Base-by-base conservation (phyloP, 64 coral and sea anemone species). In the Cladopsammia gracilis region DNA sequence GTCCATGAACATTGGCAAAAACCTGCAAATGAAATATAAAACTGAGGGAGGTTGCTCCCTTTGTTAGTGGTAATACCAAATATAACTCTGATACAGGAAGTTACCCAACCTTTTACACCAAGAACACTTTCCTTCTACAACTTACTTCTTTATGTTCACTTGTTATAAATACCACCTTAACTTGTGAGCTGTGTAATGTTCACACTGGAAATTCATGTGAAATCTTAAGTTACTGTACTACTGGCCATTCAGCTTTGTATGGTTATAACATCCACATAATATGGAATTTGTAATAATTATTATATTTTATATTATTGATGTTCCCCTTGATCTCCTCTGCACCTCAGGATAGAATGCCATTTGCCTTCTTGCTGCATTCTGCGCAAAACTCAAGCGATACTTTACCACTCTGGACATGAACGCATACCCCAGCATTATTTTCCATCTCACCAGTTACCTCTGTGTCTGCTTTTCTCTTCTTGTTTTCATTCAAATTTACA, bases 311-410 rank as follows among this genome's bases (percentile, higher is more conserved):
- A 73, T 43, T 18, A 16, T 7, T 58, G 46, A 7, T 78, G 46
- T 68, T 64, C 52, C 52, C 70, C 11, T 45, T 57, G 25, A 58
- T 0, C 14, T 20, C 10, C 19, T 10, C 3, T 15, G 72, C 25
- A 47, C n/a, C 66, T 73, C 70, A 81, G 23, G 76, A 56, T 64
- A 81, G 15, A n/a, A 69, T 54, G 60, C 72, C 52, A 81, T 72
- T 98, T 82, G 96, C 83, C 62, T 84, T 96, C 56, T 76, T 91
- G 54, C 84, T 93, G 80, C 97, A 98, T 24, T 86, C 92, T 68
- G 71, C 60, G 64, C 97, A 98, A 89, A 98, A 98, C 64, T 98
- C 97, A 47, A 98, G 74, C 6, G 97, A 98, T 77, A 98, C 87
- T 83, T 90, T 93, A 76, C 90, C 90, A 62, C 85, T 90, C 19